Conservation (phyloP, 2,888 invertebrate species). For the Mythimna loreyi region DNA sequence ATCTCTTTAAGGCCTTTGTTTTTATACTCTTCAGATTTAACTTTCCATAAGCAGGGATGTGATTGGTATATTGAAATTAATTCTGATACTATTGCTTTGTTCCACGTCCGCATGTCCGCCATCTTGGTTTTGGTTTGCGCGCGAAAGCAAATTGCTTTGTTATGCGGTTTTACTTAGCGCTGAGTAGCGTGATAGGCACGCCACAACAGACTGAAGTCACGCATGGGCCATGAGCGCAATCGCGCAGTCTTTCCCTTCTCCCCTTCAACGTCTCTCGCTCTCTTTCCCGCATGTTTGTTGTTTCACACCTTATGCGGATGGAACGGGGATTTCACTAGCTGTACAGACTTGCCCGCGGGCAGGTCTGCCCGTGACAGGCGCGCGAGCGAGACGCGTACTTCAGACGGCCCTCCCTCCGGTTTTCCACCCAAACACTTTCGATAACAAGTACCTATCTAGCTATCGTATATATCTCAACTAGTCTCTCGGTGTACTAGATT, state of each 20-base stretch:
- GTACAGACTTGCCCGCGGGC: background rate
- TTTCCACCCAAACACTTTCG: background rate
- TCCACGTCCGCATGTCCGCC: constrained; percentile 10
- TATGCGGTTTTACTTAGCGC: background rate
- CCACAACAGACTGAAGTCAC: background rate
- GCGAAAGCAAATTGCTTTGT: background rate
- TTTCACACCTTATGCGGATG: background rate
- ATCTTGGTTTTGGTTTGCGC: background rate
- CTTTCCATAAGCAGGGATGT: constrained; percentile 22
- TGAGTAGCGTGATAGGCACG: background rate
- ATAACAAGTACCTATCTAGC: background rate
- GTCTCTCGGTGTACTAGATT: background rate
- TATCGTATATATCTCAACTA: too few species aligned
- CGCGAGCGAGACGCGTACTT: background rate
- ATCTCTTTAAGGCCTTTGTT: constrained; percentile 6
- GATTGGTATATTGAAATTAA: constrained; percentile 14
- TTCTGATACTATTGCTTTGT: background rate
- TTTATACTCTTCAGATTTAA: constrained; percentile 12
- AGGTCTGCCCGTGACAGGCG: background rate
- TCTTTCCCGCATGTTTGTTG: constrained; percentile 15
- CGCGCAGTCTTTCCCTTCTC: background rate
- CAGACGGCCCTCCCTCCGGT: background rate
- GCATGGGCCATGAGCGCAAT: background rate
- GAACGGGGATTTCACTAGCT: background rate
- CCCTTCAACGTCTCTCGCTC: background rate